These are phyloP conservation scores for Aricia artaxerxes DNA, from an alignment of 2,888 invertebrate species.

Conservation along the genomic window DNA sequence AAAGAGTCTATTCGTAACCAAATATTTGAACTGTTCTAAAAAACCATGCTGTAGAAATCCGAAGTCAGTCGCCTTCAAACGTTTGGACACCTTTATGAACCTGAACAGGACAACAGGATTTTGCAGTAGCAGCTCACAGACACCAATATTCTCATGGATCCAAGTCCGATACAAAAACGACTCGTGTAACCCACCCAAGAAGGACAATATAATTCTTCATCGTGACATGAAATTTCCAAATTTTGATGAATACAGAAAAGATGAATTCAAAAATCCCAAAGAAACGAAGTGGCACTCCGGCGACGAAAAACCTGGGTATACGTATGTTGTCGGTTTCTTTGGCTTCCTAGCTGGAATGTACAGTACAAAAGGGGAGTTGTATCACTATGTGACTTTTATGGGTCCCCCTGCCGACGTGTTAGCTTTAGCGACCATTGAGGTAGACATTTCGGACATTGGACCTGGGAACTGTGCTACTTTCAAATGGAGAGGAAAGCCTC, in stretches of 20 bases:
- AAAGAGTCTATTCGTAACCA: background rate
- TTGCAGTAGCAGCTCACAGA: background rate
- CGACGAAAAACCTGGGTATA: slow-evolving; percentile 63
- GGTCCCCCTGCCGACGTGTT: slow-evolving; percentile 86
- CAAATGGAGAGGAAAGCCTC: slow-evolving; percentile 92
- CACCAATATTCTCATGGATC: slow-evolving; percentile 49
- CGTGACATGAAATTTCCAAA: slow-evolving; percentile 62
- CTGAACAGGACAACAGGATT: background rate
- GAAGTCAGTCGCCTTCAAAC: background rate
- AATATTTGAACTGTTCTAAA: background rate
- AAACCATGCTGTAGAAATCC: background rate
- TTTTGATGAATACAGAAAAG: slow-evolving; percentile 65
- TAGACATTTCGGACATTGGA: slow-evolving; percentile 84
- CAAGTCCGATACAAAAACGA: slow-evolving; percentile 62
- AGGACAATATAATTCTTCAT: slow-evolving; percentile 49
- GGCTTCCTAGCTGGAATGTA: slow-evolving; percentile 81
- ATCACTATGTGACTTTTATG: slow-evolving; percentile 81
- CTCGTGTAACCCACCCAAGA: slow-evolving; percentile 46
- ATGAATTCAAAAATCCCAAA: slow-evolving; percentile 55
- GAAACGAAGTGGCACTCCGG: slow-evolving; percentile 61
- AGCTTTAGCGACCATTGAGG: slow-evolving; percentile 88
- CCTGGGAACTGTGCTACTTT: slow-evolving; percentile 83
- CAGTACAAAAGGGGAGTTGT: slow-evolving; percentile 79
- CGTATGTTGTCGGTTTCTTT: slow-evolving; percentile 77
- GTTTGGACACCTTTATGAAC: background rate